Evolutionary conservation across 1,140 invertebrate genomes (phyloP).

Genomic region (Brachionus calyciflorus): DNA sequence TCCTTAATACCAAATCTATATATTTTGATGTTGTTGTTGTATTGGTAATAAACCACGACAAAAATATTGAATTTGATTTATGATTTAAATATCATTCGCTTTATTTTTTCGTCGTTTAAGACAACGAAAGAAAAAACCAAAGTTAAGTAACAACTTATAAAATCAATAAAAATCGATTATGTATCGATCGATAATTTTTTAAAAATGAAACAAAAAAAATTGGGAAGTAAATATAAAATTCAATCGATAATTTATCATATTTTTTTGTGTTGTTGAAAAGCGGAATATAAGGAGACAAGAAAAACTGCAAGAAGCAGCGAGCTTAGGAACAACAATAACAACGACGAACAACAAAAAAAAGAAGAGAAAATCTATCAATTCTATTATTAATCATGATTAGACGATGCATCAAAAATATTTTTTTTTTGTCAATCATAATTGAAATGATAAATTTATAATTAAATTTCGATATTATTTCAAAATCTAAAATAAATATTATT

Average conservation of each 20-base stretch:
- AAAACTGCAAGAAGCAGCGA: no score
- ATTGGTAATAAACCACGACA: constrained; percentile 15
- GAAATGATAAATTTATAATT: constrained; percentile 45
- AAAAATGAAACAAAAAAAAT: not conserved
- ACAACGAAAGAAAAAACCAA: no score
- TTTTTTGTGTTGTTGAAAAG: not conserved
- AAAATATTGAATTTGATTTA: constrained; percentile 38
- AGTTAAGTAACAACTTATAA: not conserved
- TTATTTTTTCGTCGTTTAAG: no score
- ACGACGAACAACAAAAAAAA: not conserved
- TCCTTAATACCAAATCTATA: not conserved
- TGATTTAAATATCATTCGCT: not conserved
- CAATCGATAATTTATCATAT: constrained; percentile 43
- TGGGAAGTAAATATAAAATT: not conserved
- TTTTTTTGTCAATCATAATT: constrained; percentile 45
- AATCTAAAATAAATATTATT: constrained; percentile 39
- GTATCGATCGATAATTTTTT: not conserved
- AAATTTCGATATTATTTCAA: constrained; percentile 41
- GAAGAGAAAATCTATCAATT: constrained; percentile 34
- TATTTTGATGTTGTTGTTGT: not conserved
- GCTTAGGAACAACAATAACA: no score
- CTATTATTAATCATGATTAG: constrained; percentile 26
- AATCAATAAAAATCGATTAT: constrained; percentile 36
- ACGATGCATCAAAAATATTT: constrained; percentile 38
- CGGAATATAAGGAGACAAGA: constrained; percentile 1